Evolutionary conservation across 2,797 vertebrate species (phyloP).

Genomic region (Sebastes ruberrimus): DNA sequence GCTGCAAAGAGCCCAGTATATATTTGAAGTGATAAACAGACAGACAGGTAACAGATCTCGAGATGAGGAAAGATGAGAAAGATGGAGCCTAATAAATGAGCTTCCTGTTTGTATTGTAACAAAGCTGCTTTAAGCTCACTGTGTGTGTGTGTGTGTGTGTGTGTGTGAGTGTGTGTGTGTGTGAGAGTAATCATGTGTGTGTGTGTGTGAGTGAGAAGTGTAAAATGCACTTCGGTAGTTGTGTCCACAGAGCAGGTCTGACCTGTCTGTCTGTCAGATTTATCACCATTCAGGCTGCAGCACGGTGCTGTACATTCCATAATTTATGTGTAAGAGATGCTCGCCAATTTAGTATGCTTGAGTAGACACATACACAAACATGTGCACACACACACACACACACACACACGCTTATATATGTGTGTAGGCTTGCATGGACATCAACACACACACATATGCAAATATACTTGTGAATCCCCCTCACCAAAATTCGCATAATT

Average conservation of each 20-base stretch:
- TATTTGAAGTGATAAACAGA: background rate
- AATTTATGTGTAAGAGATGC: slow-evolving; percentile 63
- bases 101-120: slow-evolving; percentile 1
- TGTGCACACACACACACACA: slow-evolving; percentile 22
- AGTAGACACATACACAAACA: slow-evolving; percentile 18
- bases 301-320: slow-evolving; percentile 48
- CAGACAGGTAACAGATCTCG: background rate
- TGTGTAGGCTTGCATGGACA: slow-evolving; percentile 8
- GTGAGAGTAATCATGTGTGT: background rate
- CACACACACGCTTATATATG: slow-evolving; percentile 14
- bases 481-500: slow-evolving; percentile 17
- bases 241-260: slow-evolving; percentile 34
- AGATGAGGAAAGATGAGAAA: background rate
- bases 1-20: background rate
- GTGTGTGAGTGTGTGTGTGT: background rate
- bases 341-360: slow-evolving; percentile 39
- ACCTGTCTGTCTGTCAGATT: slow-evolving; percentile 48
- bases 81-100: slow-evolving; percentile 11
- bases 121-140: background rate
- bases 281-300: slow-evolving; percentile 38
- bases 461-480: slow-evolving; percentile 12
- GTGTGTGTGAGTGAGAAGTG: background rate
- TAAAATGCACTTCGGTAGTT: slow-evolving; percentile 2
- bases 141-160: background rate
- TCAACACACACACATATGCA: slow-evolving; percentile 34